Conservation (phyloP, 2,113 vertebrate species). For the Salvelinus namaycush region DNA sequence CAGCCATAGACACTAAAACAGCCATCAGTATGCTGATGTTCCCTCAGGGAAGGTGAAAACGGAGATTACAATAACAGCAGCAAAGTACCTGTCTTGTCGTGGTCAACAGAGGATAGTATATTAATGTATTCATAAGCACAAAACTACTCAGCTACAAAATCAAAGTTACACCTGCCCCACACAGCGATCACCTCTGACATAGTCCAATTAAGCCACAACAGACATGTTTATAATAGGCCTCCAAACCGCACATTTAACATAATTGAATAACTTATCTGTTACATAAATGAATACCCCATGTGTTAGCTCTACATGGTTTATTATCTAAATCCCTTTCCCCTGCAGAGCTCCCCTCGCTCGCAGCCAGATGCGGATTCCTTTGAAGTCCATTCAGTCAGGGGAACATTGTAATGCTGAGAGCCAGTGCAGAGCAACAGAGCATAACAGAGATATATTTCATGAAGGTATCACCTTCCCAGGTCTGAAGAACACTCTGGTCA, state of each 20-base stretch:
- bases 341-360: constrained; percentile 2
- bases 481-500: constrained; percentile 97
- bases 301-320: constrained; percentile 27
- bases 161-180: constrained; percentile 10
- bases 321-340: constrained; percentile 28
- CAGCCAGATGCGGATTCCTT: constrained; percentile 22
- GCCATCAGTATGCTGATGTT: not conserved
- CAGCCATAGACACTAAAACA: not conserved
- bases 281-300: constrained; percentile 37
- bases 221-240: constrained; percentile 8
- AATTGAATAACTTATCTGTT: constrained; percentile 55
- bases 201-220: not conserved
- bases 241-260: constrained; percentile 12
- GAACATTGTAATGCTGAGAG: constrained; percentile 11
- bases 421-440: not conserved
- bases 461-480: constrained; percentile 89
- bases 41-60: not conserved
- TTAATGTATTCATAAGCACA: constrained; percentile 21
- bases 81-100: not conserved
- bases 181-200: not conserved
- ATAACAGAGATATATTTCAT: no score
- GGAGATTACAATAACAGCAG: not conserved
- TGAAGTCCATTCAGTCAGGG: constrained; percentile 10
- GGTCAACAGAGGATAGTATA: not conserved
- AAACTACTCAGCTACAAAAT: not conserved